A percentile compares a stretch with the other conserved stretches of the same genome.
phyloP scores from a whole-genome alignment of 2,888 invertebrate species.

The Drosophila infuscata region DNA sequence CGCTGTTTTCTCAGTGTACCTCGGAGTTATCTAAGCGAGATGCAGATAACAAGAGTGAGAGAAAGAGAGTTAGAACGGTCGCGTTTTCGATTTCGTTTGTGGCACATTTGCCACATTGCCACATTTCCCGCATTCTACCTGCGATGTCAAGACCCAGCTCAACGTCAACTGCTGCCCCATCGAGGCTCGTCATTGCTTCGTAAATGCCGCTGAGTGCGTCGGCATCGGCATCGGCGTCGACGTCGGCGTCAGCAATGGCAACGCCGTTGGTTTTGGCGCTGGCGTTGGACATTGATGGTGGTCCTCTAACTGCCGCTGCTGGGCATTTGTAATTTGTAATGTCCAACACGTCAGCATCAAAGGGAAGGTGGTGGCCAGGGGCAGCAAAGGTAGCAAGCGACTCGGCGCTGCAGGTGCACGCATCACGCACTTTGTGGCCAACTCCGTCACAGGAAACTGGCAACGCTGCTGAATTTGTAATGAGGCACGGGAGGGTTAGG shows the following conservation, averaged over 20 bases:
- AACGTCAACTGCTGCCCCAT: slow-evolving; percentile 50
- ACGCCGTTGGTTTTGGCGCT: slow-evolving; percentile 17
- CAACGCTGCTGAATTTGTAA: slow-evolving; percentile 69
- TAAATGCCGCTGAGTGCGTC: slow-evolving; percentile 29
- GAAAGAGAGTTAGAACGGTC: slow-evolving; percentile 38
- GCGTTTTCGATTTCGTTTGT: slow-evolving; percentile 71
- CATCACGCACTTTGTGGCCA: slow-evolving; percentile 66
- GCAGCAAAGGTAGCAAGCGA: slow-evolving; percentile 18
- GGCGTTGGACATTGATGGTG: slow-evolving; percentile 71
- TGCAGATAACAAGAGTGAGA: slow-evolving; percentile 1
- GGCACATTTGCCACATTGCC: slow-evolving; percentile 49
- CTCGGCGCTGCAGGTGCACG: slow-evolving; percentile 64
- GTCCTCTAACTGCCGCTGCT: slow-evolving; percentile 64
- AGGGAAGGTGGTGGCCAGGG: slow-evolving; percentile 25
- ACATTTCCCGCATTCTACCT: slow-evolving; percentile 48
- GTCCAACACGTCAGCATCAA: slow-evolving; percentile 72
- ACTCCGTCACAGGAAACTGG: slow-evolving; percentile 61
- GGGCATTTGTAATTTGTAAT: slow-evolving; percentile 77
- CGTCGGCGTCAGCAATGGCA: slow-evolving; percentile 1
- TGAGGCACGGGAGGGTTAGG: slow-evolving; percentile 42
- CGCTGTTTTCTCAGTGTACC: not conserved
- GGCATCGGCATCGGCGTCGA: not conserved
- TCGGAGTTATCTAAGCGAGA: slow-evolving; percentile 27
- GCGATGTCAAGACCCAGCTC: slow-evolving; percentile 48
- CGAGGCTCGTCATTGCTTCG: slow-evolving; percentile 67